A percentile compares a stretch with the other conserved stretches of the same genome.
phyloP scores from a whole-genome alignment of 1,140 invertebrate genomes.

The Drosophila azteca region DNA sequence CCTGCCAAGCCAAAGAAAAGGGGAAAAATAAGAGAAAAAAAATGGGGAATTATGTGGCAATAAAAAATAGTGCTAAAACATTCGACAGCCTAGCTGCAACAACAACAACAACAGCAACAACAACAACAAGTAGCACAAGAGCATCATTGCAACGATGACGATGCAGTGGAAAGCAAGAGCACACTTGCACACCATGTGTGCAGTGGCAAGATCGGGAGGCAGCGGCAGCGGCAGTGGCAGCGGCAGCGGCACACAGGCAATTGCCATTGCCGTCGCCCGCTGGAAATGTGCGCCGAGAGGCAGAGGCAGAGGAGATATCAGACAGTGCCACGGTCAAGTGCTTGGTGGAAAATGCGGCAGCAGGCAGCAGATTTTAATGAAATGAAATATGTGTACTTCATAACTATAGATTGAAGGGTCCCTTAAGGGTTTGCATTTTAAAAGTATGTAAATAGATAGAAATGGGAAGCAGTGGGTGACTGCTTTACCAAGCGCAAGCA shows the following conservation, averaged over 20 bases:
- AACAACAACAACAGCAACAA: conserved; percentile 31
- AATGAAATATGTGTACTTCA: not conserved
- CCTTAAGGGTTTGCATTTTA: no score
- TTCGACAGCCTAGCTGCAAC: conserved; percentile 69
- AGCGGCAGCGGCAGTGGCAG: no score
- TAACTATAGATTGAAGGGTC: no score
- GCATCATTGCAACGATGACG: conserved; percentile 50
- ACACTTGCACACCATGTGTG: conserved; percentile 82
- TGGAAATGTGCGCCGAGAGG: conserved; percentile 23
- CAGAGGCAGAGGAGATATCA: not conserved
- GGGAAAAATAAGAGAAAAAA: not conserved
- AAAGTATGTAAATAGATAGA: no score
- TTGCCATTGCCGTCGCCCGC: conserved; percentile 1
- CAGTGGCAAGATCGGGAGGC: conserved; percentile 52
- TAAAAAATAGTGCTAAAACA: conserved; percentile 82
- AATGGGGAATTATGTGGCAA: conserved; percentile 67
- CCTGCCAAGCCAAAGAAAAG: conserved; percentile 7
- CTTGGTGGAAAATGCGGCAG: conserved; percentile 52
- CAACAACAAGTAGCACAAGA: conserved; percentile 14
- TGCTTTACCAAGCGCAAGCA: no score
- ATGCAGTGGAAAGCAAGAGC: conserved; percentile 11
- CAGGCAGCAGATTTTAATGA: no score
- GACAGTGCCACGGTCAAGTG: conserved; percentile 76
- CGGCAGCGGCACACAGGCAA: conserved; percentile 15
- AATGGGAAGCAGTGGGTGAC: no score